Evolutionary conservation across 1,140 invertebrate species (phyloP), one percentile per base, ranked within the genome.

Genomic region (Pseudachorutes palmiensis): DNA sequence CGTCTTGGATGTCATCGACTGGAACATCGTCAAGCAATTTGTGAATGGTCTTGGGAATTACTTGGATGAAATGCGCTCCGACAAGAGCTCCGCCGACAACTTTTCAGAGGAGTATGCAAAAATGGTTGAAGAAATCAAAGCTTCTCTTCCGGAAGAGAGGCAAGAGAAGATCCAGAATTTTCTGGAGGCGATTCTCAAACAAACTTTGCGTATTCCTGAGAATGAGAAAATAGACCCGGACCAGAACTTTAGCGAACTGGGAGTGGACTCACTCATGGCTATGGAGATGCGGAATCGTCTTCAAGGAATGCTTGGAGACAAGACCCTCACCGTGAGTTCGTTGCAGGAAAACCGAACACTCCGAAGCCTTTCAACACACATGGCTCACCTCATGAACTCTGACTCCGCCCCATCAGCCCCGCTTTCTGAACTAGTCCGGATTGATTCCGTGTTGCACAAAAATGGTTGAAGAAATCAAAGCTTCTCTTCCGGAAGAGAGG

Each of bases 331-430:
- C 9, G 61, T 59, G 1, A 67, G 57, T 2, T 62, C 66, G 2
- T 36, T 67, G 3, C 31, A 61, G n/a, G 66, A 67, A 33, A 33
- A 67, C 45, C 59, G 57, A n/a, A 67, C 59, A 1, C 59, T 67
- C 1, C 24, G 60, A 1, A 62, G 48, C 48, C 26, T 67, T 14
- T 61, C 57, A 16, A 61, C 45, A 28, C 59, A 67, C 24, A 22
- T 67, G 45, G 66, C 48, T 28, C 29, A 67, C 26, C 41, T 67
- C 29, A 59, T 63, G 22, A 67, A 67, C 57, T 30, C 59, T 61
- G 59, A 61, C 30, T 3, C 59, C 30, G 29, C 29, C 5, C 30
- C 33, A 9, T 31, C 29, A 5, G 59, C 31, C 3, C 61, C 61
- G 41, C 32, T 45, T 2, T 2, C 12, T 22, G 30, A 45, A 22